Conservation (phyloP, 2,113 vertebrate species). For the Pedionomus torquatus region DNA sequence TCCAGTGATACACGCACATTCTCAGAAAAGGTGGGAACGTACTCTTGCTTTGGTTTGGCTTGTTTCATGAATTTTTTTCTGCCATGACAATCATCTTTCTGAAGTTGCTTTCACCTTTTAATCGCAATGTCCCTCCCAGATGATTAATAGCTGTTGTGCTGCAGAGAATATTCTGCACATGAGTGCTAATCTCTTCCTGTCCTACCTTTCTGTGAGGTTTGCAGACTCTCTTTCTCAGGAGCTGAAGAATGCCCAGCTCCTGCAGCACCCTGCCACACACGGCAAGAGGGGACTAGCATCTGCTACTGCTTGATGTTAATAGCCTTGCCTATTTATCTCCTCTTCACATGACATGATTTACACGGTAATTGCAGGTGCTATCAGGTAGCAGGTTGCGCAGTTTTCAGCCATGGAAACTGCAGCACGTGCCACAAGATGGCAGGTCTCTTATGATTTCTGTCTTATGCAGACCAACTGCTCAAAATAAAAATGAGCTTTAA, state of each 20-base stretch:
- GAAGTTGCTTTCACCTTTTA: not conserved
- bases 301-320: not conserved
- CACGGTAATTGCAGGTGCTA: not conserved
- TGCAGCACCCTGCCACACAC: not conserved
- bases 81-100: not conserved
- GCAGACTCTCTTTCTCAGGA: not conserved
- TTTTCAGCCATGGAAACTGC: not conserved
- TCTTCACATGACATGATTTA: not conserved
- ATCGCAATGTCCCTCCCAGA: not conserved
- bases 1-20: not conserved
- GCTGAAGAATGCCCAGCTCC: not conserved
- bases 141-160: not conserved
- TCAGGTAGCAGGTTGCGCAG: not conserved
- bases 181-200: not conserved
- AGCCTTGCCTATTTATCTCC: not conserved
- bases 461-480: not conserved
- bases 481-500: not conserved
- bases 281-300: not conserved
- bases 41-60: not conserved
- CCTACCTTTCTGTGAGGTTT: not conserved
- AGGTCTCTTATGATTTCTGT: not conserved
- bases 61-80: not conserved
- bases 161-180: not conserved
- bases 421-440: not conserved
- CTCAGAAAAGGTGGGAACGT: not conserved